phyloP scores from a whole-genome alignment of 2,888 invertebrate genomes.

The Nomada lathburiana region DNA sequence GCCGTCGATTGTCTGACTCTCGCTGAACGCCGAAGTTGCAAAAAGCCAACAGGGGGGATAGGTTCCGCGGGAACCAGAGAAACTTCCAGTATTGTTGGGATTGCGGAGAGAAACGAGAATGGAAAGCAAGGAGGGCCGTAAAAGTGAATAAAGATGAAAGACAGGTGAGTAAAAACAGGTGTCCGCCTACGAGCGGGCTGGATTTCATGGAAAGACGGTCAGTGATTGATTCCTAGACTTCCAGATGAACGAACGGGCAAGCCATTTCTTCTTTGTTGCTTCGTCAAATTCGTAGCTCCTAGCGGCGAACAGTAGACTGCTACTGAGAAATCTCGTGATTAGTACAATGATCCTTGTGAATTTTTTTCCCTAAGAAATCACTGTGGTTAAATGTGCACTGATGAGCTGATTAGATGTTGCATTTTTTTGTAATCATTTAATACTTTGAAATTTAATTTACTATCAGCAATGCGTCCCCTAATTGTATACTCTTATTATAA shows the following conservation, averaged over 20 bases:
- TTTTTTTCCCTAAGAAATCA: too few relatives aligned
- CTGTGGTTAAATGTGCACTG: too few relatives aligned
- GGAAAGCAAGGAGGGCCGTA: neutral
- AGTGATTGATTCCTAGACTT: slow-evolving; percentile 67
- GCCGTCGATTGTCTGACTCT: slow-evolving; percentile 37
- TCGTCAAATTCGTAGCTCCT: slow-evolving; percentile 18
- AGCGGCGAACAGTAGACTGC: slow-evolving; percentile 23
- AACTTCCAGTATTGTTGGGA: slow-evolving; percentile 25
- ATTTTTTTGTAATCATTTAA: too few relatives aligned
- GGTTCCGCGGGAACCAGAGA: slow-evolving; percentile 58
- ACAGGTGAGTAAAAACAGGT: slow-evolving; percentile 12
- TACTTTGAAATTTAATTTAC: too few relatives aligned
- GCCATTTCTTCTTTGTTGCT: slow-evolving; percentile 50
- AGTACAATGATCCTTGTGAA: too few relatives aligned
- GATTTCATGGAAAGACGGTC: slow-evolving; percentile 62
- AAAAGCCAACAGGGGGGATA: slow-evolving; percentile 40
- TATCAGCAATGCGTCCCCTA: too few relatives aligned
- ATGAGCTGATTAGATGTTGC: too few relatives aligned
- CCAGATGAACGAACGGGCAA: slow-evolving; percentile 53
- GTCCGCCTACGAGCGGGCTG: slow-evolving; percentile 58
- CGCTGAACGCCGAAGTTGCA: slow-evolving; percentile 31
- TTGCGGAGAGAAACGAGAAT: slow-evolving; percentile 20
- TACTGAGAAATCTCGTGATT: slow-evolving; percentile 15
- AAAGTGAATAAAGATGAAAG: neutral
- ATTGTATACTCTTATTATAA: too few relatives aligned